phyloP scores from a whole-genome alignment of 2,888 invertebrate species.

The Amphipyra berbera region DNA sequence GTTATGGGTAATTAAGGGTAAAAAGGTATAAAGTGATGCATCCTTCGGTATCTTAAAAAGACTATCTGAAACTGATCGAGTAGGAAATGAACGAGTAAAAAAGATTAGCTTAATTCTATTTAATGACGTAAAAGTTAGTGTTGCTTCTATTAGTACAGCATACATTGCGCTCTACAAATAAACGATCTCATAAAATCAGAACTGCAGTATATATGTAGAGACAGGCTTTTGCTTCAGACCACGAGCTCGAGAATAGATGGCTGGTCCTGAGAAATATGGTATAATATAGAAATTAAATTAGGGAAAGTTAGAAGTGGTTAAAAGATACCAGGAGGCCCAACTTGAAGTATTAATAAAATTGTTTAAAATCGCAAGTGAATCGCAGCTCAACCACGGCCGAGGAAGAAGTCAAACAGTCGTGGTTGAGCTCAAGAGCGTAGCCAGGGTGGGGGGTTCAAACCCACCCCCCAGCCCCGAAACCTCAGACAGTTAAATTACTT shows the following conservation, averaged over 20 bases:
- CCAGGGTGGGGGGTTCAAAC: too few species aligned
- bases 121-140: conserved; percentile 21
- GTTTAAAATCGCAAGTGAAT: too few species aligned
- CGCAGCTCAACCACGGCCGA: too few species aligned
- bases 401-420: too few species aligned
- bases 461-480: too few species aligned
- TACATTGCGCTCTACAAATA: conserved; percentile 27
- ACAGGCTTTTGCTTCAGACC: conserved; percentile 14
- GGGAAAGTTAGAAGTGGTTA: too few species aligned
- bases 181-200: conserved; percentile 44
- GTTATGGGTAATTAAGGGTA: not conserved
- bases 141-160: conserved; percentile 17
- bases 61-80: conserved; percentile 19
- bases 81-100: conserved; percentile 4
- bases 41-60: not conserved
- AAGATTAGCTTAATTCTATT: conserved; percentile 31
- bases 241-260: conserved; percentile 8
- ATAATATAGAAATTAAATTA: too few species aligned
- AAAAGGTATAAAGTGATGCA: not conserved
- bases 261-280: too few species aligned
- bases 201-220: conserved; percentile 30
- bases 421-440: too few species aligned
- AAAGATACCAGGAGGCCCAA: too few species aligned
- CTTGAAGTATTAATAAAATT: too few species aligned
- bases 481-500: too few species aligned